A percentile compares a stretch with the other conserved stretches of the same genome.
These are phyloP conservation scores for Microtus montanus DNA, from an alignment of 2,113 vertebrate genomes.

Conservation along the genomic window DNA sequence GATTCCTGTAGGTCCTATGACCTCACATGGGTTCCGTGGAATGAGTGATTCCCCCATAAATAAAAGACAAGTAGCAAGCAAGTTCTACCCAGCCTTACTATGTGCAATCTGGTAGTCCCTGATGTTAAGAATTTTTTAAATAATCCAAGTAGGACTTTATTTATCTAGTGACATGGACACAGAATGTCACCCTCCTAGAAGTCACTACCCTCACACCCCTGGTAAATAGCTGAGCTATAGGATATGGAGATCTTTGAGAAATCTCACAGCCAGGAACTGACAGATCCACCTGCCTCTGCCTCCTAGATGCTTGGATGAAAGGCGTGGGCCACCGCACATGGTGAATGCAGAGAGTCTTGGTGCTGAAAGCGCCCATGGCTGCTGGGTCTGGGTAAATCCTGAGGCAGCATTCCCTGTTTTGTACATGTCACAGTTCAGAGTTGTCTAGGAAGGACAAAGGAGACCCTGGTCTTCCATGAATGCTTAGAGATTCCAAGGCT, in stretches of 20 bases:
- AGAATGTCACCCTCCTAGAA: neutral
- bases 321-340: neutral
- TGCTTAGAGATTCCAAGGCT: neutral
- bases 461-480: neutral
- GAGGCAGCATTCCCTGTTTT: no score
- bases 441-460: neutral
- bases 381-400: neutral
- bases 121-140: neutral
- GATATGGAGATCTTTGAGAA: no score
- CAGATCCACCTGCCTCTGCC: neutral
- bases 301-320: neutral
- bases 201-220: fast-evolving
- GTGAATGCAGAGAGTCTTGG: neutral
- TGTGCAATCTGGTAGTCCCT: neutral
- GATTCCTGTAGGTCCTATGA: neutral
- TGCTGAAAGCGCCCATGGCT: neutral
- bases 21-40: neutral
- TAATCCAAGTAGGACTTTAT: no score
- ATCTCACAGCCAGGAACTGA: no score
- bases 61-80: neutral
- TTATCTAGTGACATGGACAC: no score
- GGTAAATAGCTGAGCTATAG: neutral
- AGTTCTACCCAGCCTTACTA: neutral
- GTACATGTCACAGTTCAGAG: neutral
- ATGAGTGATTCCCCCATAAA: neutral